Percentiles rank a stretch among this genome's conserved stretches.
phyloP scores from a whole-genome alignment of 2,113 vertebrate genomes.

The Thermophis baileyi region DNA sequence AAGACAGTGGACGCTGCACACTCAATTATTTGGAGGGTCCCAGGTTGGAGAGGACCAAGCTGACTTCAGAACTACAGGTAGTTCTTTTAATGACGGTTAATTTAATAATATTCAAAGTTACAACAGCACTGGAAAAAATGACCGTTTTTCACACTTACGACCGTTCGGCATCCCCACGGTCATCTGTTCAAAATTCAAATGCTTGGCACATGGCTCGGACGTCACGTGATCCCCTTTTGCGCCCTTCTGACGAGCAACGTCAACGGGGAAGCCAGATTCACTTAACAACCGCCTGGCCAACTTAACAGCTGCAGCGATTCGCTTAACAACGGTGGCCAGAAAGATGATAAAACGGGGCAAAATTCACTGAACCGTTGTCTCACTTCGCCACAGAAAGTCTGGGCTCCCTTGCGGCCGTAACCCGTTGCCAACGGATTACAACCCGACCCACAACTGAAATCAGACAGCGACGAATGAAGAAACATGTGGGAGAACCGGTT shows the following conservation, averaged over 20 bases:
- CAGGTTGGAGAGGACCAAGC: not conserved
- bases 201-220: no score
- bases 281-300: not conserved
- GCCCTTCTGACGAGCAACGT: no score
- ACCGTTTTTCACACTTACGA: no score
- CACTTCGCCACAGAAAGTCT: not conserved
- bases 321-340: not conserved
- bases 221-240: not conserved
- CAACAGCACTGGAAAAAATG: not conserved
- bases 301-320: not conserved
- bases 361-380: fast-evolving
- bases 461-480: not conserved
- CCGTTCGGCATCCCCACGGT: not conserved
- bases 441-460: not conserved
- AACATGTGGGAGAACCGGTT: not conserved
- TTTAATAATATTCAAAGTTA: not conserved
- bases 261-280: not conserved
- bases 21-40: not conserved
- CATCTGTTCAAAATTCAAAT: not conserved
- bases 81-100: not conserved
- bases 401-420: not conserved
- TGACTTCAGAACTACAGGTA: not conserved
- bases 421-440: not conserved
- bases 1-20: not conserved
- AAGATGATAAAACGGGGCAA: not conserved